Conservation (phyloP, 1,140 invertebrate genomes). For the Aphaenogaster ashmeadi region DNA sequence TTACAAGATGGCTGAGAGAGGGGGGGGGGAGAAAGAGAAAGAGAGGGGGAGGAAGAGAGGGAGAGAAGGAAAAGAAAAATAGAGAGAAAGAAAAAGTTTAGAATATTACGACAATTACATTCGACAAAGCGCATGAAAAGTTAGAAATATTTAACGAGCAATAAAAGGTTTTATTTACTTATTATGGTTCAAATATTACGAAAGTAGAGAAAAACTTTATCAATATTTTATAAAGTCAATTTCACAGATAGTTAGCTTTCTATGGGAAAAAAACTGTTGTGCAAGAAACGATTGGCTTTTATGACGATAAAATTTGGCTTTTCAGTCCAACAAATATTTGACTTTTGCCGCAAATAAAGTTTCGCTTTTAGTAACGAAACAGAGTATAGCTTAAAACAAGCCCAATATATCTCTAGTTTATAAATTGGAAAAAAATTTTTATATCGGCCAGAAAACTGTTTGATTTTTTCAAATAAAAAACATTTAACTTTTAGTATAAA, state of each 20-base stretch:
- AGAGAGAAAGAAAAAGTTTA: neutral
- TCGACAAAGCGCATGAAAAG: neutral
- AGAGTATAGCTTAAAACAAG: constrained; percentile 38
- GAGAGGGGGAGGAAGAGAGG: neutral
- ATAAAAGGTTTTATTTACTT: neutral
- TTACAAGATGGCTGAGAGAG: neutral
- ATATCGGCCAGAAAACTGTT: neutral
- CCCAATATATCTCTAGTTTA: constrained; percentile 9
- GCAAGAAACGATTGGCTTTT: constrained; percentile 26
- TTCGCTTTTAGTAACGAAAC: constrained; percentile 31
- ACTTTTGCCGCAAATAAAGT: constrained; percentile 39
- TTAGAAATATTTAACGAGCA: constrained; percentile 4
- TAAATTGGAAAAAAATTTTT: constrained; percentile 25
- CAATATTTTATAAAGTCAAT: constrained; percentile 4
- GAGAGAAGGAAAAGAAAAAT: neutral
- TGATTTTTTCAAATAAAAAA: constrained; percentile 33
- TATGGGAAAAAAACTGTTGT: neutral
- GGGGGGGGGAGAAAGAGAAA: neutral
- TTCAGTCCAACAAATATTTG: constrained; percentile 44
- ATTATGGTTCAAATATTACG: constrained; percentile 11
- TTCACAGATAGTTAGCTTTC: neutral
- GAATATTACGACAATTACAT: neutral
- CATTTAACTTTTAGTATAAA: constrained; percentile 4
- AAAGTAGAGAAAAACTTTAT: neutral
- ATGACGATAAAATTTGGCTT: constrained; percentile 31